Evolutionary conservation across 2,113 vertebrate species (phyloP).

Genomic region (Rhinogobius similis): DNA sequence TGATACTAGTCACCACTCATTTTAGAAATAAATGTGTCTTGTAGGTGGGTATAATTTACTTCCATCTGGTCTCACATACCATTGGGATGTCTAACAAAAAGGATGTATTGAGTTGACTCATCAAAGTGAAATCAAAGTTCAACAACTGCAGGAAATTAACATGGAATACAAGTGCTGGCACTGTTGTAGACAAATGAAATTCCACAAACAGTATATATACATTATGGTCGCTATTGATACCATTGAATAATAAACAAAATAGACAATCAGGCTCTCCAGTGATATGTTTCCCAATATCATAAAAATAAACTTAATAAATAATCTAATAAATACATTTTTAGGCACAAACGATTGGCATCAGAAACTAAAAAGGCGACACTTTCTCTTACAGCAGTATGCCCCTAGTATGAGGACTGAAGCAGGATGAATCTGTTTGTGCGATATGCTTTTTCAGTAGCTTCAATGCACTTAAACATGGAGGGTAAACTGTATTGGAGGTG

Average conservation of each 20-base stretch:
- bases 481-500: background rate
- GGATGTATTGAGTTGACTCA: slow-evolving; percentile 13
- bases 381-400: background rate
- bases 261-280: background rate
- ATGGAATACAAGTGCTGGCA: background rate
- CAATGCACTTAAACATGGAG: background rate
- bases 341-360: slow-evolving; percentile 37
- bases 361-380: slow-evolving; percentile 24
- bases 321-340: slow-evolving; percentile 60
- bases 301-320: slow-evolving; percentile 62
- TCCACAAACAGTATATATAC: background rate
- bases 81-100: slow-evolving; percentile 47
- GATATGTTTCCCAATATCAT: slow-evolving; percentile 8
- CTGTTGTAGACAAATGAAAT: background rate
- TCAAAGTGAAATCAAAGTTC: slow-evolving; percentile 29
- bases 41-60: slow-evolving; percentile 40
- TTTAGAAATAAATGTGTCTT: slow-evolving; percentile 18
- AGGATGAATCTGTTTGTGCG: background rate
- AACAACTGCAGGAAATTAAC: slow-evolving; percentile 3
- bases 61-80: slow-evolving; percentile 55
- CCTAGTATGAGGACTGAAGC: background rate
- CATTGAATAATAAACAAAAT: background rate
- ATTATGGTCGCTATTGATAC: background rate
- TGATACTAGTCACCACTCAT: slow-evolving; percentile 64
- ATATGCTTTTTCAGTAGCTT: background rate